Evolutionary conservation across 2,888 invertebrate species (phyloP), one percentile per base, ranked within the genome.

Genomic region (Polia nebulosa): DNA sequence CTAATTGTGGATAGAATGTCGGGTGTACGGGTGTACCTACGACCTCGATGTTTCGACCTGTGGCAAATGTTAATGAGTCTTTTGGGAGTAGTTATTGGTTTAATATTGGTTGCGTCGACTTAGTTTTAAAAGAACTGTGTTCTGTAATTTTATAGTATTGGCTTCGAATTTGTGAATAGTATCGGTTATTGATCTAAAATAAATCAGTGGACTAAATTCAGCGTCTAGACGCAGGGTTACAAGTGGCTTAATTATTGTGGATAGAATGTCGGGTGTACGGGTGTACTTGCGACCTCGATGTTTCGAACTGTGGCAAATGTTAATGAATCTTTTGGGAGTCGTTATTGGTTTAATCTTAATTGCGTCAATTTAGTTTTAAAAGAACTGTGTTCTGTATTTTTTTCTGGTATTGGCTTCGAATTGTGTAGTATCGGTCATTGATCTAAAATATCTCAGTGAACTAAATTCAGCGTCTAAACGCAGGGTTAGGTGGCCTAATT

Each of bases 1-100:
- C 92, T 95, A 95, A 95, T 94, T 95, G 94, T 88, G 87, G 87
- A 86, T 90, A 94, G 94, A 94, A 94, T 94, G 94, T 91, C 41
- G 74, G 70, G 44, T 66, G 36, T 53, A 61, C 53, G 68, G 60
- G 36, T 65, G 59, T 62, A 71, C 57, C 53, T 49, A 52, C 69
- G 75, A 76, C 82, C 80, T 82, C 80, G 73, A 68, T 71, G 71
- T 60, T 56, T 47, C 8, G 11, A 47, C 56, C 52, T 25, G 41
- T 45, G 27, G 44, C 60, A 3, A 73, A 73, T 67, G 56, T 57
- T 64, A 53, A 72, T 72, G n/a, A 52, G 20, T 4, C 9, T 45
- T 56, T 51, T 32, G 36, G 49, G 13, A 32, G 13, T 8, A n/a
- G 27, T 36, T 6, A 34, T 47, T 47, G 8, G 32, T 57, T 20